Conservation (phyloP, 2,888 invertebrate species). For the Achlya flavicornis region DNA sequence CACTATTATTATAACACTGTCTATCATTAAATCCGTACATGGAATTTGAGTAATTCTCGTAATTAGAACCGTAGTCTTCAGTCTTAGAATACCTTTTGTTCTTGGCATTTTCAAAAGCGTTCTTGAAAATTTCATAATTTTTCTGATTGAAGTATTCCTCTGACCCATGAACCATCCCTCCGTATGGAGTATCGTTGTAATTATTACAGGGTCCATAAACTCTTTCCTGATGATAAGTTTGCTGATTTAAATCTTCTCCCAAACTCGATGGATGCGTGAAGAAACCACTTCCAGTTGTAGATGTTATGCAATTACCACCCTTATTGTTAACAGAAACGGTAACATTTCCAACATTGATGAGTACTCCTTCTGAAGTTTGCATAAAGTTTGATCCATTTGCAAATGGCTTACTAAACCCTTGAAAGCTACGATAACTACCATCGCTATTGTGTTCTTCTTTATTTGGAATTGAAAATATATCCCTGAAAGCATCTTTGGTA, state of each 20-base stretch:
- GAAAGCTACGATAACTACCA: constrained; percentile 70
- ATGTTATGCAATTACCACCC: constrained; percentile 88
- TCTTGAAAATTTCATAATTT: constrained; percentile 85
- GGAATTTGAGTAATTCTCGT: constrained; percentile 52
- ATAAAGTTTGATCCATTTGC: constrained; percentile 78
- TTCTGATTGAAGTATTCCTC: constrained; percentile 75
- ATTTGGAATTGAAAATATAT: constrained; percentile 75
- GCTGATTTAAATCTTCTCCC: constrained; percentile 61
- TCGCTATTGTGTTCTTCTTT: constrained; percentile 65
- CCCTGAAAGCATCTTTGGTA: constrained; percentile 77
- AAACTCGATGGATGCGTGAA: constrained; percentile 73
- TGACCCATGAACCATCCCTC: constrained; percentile 35
- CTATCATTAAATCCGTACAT: constrained; percentile 60
- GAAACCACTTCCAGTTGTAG: constrained; percentile 82
- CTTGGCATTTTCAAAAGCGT: constrained; percentile 81
- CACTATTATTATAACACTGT: constrained; percentile 54
- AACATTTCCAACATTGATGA: constrained; percentile 90
- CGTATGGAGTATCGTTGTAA: constrained; percentile 46
- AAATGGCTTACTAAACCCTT: constrained; percentile 74
- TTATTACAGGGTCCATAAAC: constrained; percentile 37
- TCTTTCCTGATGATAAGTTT: constrained; percentile 57
- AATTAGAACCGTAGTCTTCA: constrained; percentile 48
- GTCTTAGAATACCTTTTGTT: constrained; percentile 57
- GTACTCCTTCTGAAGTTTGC: constrained; percentile 82
- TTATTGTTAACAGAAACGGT: constrained; percentile 89